phyloP scores from a whole-genome alignment of 2,888 invertebrate species.

The Eupithecia vulgata region DNA sequence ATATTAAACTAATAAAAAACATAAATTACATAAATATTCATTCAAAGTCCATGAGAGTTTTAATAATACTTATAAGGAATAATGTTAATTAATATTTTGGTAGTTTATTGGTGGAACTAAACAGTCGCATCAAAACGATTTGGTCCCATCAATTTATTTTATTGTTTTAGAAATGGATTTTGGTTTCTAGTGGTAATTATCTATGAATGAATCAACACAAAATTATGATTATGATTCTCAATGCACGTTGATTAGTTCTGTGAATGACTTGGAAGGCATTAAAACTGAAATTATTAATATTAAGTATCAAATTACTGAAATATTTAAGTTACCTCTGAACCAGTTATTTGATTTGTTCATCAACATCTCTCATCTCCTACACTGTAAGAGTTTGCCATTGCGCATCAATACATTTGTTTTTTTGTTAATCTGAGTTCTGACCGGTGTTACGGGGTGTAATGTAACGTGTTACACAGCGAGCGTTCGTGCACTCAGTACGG shows the following conservation, averaged over 20 bases:
- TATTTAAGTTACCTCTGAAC: not conserved
- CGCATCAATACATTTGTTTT: no score
- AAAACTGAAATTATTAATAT: not conserved
- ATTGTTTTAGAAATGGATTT: slow-evolving; percentile 18
- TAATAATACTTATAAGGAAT: slow-evolving; percentile 38
- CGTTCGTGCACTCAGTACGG: no score
- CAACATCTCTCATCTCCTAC: no score
- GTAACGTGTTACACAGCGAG: no score
- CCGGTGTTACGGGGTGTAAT: no score
- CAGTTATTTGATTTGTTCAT: not conserved
- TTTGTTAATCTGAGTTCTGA: no score
- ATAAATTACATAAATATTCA: slow-evolving; percentile 35
- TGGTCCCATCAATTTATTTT: slow-evolving; percentile 17
- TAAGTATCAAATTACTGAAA: not conserved
- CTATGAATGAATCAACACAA: not conserved
- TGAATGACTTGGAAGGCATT: slow-evolving; percentile 1
- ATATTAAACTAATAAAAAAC: slow-evolving; percentile 27
- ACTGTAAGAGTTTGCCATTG: no score
- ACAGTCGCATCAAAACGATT: not conserved
- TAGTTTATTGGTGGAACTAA: slow-evolving; percentile 27
- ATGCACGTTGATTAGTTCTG: not conserved
- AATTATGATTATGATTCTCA: slow-evolving; percentile 2
- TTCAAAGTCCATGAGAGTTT: slow-evolving; percentile 33
- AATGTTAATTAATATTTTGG: slow-evolving; percentile 40
- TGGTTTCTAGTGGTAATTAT: slow-evolving; percentile 7